A percentile compares a stretch with the other conserved stretches of the same genome.
phyloP scores from a whole-genome alignment of 1,140 invertebrate species.

The Homarus americanus region DNA sequence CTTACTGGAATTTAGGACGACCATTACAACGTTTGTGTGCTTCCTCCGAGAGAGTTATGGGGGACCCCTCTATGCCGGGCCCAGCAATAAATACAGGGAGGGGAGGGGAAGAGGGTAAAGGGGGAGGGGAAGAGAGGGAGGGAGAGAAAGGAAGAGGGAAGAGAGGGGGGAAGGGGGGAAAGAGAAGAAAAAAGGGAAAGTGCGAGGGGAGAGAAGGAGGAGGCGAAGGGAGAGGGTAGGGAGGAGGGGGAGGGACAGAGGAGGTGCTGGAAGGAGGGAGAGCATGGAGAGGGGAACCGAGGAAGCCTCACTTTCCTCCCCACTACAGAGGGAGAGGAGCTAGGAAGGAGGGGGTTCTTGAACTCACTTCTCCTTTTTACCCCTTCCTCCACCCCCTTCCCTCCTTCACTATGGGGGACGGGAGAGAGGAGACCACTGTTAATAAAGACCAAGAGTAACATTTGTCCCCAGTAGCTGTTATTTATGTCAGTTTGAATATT shows the following conservation, averaged over 20 bases:
- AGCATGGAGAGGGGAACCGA: neutral
- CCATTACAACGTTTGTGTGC: slow-evolving; percentile 61
- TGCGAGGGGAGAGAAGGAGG: neutral
- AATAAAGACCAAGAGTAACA: neutral
- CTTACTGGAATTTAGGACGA: slow-evolving; percentile 39
- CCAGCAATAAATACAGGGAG: slow-evolving; percentile 38
- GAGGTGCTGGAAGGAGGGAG: neutral
- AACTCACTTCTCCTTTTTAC: neutral
- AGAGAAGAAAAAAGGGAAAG: neutral
- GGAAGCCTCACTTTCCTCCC: neutral
- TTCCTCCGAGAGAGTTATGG: slow-evolving; percentile 59
- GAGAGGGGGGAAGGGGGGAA: neutral
- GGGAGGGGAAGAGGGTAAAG: neutral
- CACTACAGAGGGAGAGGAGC: neutral
- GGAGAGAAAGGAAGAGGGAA: neutral
- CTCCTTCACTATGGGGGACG: slow-evolving; percentile 38
- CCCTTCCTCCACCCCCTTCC: neutral
- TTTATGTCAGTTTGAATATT: too few relatives aligned
- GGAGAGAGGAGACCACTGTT: neutral
- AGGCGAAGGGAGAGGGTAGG: neutral
- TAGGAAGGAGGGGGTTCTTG: neutral
- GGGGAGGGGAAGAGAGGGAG: neutral
- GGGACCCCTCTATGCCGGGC: slow-evolving; percentile 32
- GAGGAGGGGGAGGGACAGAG: neutral
- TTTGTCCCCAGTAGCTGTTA: too few relatives aligned